Base-by-base conservation (phyloP, 2,888 invertebrate species). In the Diadromus collaris region DNA sequence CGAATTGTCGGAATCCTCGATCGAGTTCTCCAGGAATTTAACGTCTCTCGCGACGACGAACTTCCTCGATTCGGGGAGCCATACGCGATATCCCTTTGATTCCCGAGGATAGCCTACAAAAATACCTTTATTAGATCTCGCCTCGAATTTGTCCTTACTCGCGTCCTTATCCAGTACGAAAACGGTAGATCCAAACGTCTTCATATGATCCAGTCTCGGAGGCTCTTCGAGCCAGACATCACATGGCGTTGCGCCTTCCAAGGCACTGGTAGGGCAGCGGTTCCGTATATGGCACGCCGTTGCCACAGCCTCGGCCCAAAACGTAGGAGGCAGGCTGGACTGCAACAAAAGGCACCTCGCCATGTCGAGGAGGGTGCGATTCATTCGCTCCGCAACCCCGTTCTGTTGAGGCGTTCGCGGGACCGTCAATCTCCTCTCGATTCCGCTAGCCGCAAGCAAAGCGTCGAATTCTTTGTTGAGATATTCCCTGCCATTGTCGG, bases 261-360 rank as follows among this genome's bases (percentile, higher is more conserved):
- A 74, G 1, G 71, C 64, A 16, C 44, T 83, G 6, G 83, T 83
- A 6, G 82, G 78, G 32, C 82, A 68, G 27, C 87, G 58, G 64
- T 88, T 89, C 19, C 81, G 68, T 16, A 86, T 58, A 63, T 86
- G 84, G 10, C 81, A 78, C 19, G 86, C 81, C 16, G 81, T 84
- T 7, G 75, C 75, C 13, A 86, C 76, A 7, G 87, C 88, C 58
- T 89, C 87, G 6, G 85, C 81, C 87, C 86, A 88, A 44, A 86
- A 83, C n/a, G 27, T 38, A 6, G 76, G 32, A 24, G 79, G 78
- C 13, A 86, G 44, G 3, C 65, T 65, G 16, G 81, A 68, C 29
- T 85, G 71, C 2, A 79, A 24, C 44, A 88, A 51, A 74, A 88
- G 82, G n/a, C 82, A 80, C 24, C 86, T 78, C 2, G 85, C 85